A percentile compares a stretch with the other conserved stretches of the same genome.
phyloP scores from a whole-genome alignment of 1,140 invertebrate species.

The Elysia chlorotica region DNA sequence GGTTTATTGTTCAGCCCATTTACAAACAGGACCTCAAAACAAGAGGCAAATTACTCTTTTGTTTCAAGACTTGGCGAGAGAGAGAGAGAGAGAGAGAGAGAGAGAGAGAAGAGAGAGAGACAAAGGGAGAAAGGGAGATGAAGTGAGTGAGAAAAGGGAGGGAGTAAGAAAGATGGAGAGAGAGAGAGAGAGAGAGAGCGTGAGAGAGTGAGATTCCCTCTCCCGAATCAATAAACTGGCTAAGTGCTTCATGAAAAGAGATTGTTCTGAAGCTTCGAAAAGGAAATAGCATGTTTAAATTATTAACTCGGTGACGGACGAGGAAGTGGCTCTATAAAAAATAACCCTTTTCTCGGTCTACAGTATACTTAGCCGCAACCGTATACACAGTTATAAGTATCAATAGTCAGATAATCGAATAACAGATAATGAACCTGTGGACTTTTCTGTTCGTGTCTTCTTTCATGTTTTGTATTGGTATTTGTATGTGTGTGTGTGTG shows the following conservation, averaged over 20 bases:
- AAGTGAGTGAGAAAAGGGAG: background rate
- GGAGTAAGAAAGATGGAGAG: background rate
- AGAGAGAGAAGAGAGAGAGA: background rate
- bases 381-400: too few relatives aligned
- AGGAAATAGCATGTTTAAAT: too few relatives aligned
- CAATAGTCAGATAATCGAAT: too few relatives aligned
- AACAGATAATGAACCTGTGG: too few relatives aligned
- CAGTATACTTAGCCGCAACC: background rate
- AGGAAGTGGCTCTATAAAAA: too few relatives aligned
- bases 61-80: background rate
- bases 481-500: too few relatives aligned
- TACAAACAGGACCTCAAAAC: background rate
- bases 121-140: background rate
- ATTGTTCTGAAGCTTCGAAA: background rate
- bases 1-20: background rate
- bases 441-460: too few relatives aligned
- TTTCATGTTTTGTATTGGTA: too few relatives aligned
- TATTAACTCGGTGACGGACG: too few relatives aligned
- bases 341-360: too few relatives aligned
- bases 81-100: background rate
- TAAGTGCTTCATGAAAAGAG: background rate
- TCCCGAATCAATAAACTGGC: background rate
- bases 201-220: background rate
- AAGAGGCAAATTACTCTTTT: background rate
- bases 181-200: background rate